These are phyloP conservation scores for Drosophila mimetica DNA, from an alignment of 2,888 invertebrate genomes.

Conservation along the genomic window DNA sequence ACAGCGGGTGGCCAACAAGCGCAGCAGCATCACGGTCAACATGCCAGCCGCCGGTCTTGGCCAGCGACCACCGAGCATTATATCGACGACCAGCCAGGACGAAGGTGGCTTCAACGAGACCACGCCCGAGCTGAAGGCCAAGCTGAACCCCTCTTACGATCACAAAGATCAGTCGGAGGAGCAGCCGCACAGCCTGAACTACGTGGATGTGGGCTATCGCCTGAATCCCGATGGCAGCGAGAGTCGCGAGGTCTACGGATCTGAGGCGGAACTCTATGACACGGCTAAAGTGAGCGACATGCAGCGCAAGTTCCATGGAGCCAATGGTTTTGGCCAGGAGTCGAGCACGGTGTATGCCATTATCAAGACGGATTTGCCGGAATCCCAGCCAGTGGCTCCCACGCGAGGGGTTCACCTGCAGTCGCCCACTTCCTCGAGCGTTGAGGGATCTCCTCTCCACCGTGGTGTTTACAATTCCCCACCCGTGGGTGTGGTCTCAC, in stretches of 20 bases:
- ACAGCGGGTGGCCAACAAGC: constrained; percentile 85
- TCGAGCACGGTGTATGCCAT: constrained; percentile 84
- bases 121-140: constrained; percentile 89
- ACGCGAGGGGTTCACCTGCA: constrained; percentile 46
- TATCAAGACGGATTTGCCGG: constrained; percentile 82
- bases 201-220: constrained; percentile 84
- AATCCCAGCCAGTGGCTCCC: constrained; percentile 47
- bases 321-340: constrained; percentile 82
- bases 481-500: constrained; percentile 81
- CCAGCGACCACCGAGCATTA: constrained; percentile 88
- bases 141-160: constrained; percentile 83
- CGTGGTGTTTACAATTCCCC: constrained; percentile 71
- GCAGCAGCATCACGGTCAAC: constrained; percentile 87
- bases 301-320: constrained; percentile 83
- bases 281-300: constrained; percentile 81
- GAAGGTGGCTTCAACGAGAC: constrained; percentile 91
- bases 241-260: constrained; percentile 82
- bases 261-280: constrained; percentile 84
- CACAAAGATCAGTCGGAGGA: constrained; percentile 48
- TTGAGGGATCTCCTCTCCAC: constrained; percentile 67
- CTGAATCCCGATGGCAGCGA: constrained; percentile 85
- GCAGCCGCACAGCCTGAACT: constrained; percentile 78
- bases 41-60: constrained; percentile 88
- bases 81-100: constrained; percentile 87
- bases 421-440: constrained; percentile 60